Base-by-base conservation (phyloP, 1,140 invertebrate species). In the Lysiphlebus fabarum region DNA sequence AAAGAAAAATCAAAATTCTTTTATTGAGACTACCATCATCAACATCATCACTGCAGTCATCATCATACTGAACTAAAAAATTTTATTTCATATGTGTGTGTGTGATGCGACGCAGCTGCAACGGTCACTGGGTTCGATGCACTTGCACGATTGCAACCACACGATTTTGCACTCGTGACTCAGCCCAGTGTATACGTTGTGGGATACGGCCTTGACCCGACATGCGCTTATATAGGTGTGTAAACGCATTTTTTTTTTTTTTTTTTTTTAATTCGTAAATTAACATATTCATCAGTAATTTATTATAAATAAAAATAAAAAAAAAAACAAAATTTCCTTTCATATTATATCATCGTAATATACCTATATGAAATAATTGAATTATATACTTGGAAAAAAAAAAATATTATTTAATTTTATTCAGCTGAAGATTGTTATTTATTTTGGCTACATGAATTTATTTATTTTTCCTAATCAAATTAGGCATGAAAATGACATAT, bases 111-210 rank as follows among this genome's bases (percentile, higher is more conserved):
- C 67, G 73, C 75, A 76, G 71, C 74, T 75, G 76, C 76, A 77
- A 75, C 74, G 75, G 75, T 76, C 74, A 77, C 72, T 68, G 72
- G 65, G 76, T 76, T 78, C 76, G 76, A 78, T 76, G 76, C 73
- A 78, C 75, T 74, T 66, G 64, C 63, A 59, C 61, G 61, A 59
- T 62, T 62, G 12, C 12, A 40, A 40, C 40, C 42, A 43, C 63
- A 66, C 67, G 67, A 71, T 68, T 69, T 66, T 50, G 66, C 69
- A 68, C 66, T 65, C 74, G 70, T 73, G 70, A 73, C 69, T 72
- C 72, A 72, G 73, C 70, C 65, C 56, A 68, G 5, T 47, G 33
- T 47, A 26, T 11, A 11, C 33, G 8, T 17, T n/a, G 8, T 40
- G 34, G 48, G 43, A 71, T 67, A 67, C 71, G 76, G 73, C 76